These are phyloP conservation scores for Mercenaria mercenaria DNA, from an alignment of 1,140 invertebrate genomes.

Conservation along the genomic window DNA sequence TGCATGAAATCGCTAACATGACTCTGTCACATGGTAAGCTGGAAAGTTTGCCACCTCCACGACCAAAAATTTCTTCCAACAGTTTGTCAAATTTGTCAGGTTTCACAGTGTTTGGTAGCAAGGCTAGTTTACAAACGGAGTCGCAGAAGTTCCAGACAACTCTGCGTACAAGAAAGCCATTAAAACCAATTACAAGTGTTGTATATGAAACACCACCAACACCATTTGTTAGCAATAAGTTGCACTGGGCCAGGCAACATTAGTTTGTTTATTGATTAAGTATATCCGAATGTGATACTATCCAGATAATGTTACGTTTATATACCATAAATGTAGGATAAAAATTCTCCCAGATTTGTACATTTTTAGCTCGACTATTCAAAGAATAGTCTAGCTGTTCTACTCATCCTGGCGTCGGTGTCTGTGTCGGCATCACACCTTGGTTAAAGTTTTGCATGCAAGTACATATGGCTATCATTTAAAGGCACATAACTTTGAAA, in stretches of 20 bases:
- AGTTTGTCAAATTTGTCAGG: conserved; percentile 20
- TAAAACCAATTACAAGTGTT: conserved; percentile 54
- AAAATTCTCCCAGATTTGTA: too few species aligned
- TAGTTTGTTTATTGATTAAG: conserved; percentile 3
- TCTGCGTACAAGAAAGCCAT: conserved; percentile 52
- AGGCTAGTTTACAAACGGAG: conserved; percentile 18
- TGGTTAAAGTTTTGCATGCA: too few species aligned
- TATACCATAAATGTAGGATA: too few species aligned
- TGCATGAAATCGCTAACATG: conserved; percentile 52
- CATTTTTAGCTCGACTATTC: too few species aligned
- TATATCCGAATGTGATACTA: too few species aligned
- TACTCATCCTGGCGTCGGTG: too few species aligned
- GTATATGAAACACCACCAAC: conserved; percentile 58
- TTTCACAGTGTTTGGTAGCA: conserved; percentile 55
- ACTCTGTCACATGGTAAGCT: conserved; percentile 30
- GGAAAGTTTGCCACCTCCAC: neutral
- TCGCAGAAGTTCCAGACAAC: conserved; percentile 58
- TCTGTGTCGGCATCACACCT: too few species aligned
- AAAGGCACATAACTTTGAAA: too few species aligned
- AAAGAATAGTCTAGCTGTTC: too few species aligned
- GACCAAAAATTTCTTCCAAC: conserved; percentile 18
- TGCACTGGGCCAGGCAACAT: conserved; percentile 18
- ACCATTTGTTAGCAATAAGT: conserved; percentile 47
- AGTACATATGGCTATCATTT: too few species aligned
- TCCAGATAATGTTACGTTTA: too few species aligned